Evolutionary conservation across 2,888 invertebrate species (phyloP).

Genomic region (Rhamphomyia laevipes): DNA sequence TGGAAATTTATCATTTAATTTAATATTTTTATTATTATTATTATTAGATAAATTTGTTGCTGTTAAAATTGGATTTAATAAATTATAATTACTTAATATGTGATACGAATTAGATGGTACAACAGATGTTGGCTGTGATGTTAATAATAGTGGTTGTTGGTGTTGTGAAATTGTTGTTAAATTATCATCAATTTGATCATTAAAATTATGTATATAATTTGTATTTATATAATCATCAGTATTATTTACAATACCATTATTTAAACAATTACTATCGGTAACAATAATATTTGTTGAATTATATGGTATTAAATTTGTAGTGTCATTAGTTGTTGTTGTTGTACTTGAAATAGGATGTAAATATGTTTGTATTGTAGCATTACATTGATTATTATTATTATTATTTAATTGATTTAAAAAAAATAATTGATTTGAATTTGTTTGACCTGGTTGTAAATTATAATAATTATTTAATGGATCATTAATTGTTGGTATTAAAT

Average conservation of each 20-base stretch:
- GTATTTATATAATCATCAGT: conserved; percentile 3
- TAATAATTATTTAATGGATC: no score
- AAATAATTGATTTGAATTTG: no score
- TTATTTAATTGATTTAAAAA: conserved; percentile 8
- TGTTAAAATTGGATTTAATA: no score
- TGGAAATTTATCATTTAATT: no score
- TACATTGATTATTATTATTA: conserved; percentile 20
- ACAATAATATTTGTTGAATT: no score
- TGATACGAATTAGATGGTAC: no score
- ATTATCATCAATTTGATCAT: no score
- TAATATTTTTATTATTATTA: no score
- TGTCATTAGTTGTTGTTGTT: not conserved
- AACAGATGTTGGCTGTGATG: conserved; percentile 1
- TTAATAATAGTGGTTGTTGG: conserved; percentile 6
- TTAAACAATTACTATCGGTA: conserved; percentile 4
- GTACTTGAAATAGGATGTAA: not conserved
- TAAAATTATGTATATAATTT: no score
- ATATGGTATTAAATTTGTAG: not conserved
- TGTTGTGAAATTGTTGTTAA: conserved; percentile 10
- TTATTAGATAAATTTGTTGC: no score
- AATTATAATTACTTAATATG: no score
- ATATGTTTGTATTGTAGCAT: not conserved
- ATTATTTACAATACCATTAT: conserved; percentile 14
- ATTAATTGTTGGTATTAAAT: not conserved
- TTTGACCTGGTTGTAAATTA: no score